phyloP scores from a whole-genome alignment of 2,888 invertebrate species.

The Latrodectus elegans region DNA sequence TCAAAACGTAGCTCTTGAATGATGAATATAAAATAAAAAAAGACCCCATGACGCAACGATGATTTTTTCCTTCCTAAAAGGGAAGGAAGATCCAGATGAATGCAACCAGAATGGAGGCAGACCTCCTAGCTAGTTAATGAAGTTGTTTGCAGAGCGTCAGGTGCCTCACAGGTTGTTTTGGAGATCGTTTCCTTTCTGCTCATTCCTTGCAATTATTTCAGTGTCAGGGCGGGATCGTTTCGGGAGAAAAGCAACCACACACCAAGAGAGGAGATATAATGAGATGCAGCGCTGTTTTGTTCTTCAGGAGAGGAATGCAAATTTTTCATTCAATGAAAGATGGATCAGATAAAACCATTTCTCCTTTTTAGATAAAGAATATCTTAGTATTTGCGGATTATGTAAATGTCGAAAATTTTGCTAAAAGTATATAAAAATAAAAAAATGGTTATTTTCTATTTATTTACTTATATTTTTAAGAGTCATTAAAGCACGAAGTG shows the following conservation, averaged over 20 bases:
- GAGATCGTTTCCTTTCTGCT: slow-evolving; percentile 11
- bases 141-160: slow-evolving; percentile 67
- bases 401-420: too few relatives aligned
- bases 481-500: too few relatives aligned
- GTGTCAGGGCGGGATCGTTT: not conserved
- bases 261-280: too few relatives aligned
- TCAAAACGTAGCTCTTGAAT: slow-evolving; percentile 1
- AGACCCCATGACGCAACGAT: slow-evolving; percentile 24
- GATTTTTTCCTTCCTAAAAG: not conserved
- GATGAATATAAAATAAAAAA: slow-evolving; percentile 27
- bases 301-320: too few relatives aligned
- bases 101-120: slow-evolving; percentile 72
- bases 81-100: slow-evolving; percentile 25
- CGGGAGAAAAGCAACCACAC: not conserved
- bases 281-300: too few relatives aligned
- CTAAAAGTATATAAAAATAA: too few relatives aligned
- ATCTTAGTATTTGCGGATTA: too few relatives aligned
- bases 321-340: too few relatives aligned
- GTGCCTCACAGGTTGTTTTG: slow-evolving; percentile 56
- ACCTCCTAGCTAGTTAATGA: slow-evolving; percentile 64
- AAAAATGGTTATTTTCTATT: too few relatives aligned
- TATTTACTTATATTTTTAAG: too few relatives aligned
- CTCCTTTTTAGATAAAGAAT: too few relatives aligned
- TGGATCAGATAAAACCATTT: too few relatives aligned
- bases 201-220: not conserved